A percentile compares a stretch with the other conserved stretches of the same genome.
phyloP scores from a whole-genome alignment of 2,888 invertebrate species.

The Melieria omissa region DNA sequence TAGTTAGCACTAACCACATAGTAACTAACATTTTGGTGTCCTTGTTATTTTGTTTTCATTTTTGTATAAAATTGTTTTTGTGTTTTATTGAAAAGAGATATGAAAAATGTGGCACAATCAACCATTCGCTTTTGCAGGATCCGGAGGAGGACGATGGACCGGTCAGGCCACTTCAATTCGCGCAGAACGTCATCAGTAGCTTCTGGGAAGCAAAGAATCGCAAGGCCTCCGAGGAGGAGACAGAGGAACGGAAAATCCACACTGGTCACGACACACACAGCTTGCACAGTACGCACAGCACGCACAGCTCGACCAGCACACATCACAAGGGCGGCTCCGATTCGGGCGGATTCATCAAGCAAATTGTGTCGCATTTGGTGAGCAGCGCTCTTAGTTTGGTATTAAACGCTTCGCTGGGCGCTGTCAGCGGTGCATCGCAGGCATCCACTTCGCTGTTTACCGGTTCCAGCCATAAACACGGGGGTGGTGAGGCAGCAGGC shows the following conservation, averaged over 20 bases:
- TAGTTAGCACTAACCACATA: neutral
- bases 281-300: neutral
- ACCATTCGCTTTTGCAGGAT: constrained; percentile 52
- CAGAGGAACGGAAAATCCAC: constrained; percentile 47
- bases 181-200: constrained; percentile 57
- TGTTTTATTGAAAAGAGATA: neutral
- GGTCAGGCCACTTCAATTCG: constrained; percentile 60
- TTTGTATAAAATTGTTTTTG: constrained; percentile 5
- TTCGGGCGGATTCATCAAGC: constrained; percentile 62
- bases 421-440: constrained; percentile 63
- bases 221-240: constrained; percentile 46
- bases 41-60: neutral
- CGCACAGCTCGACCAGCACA: constrained; percentile 2
- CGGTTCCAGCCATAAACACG: constrained; percentile 41
- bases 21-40: neutral
- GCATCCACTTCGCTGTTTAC: constrained; percentile 55
- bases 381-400: constrained; percentile 60
- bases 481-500: constrained; percentile 12
- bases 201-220: constrained; percentile 61
- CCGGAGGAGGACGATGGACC: constrained; percentile 64
- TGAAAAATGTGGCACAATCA: constrained; percentile 2
- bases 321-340: constrained; percentile 52
- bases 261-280: constrained; percentile 8
- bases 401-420: constrained; percentile 61
- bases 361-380: constrained; percentile 61